Percentiles rank a stretch among this genome's conserved stretches.
Evolutionary conservation across 2,113 vertebrate species (phyloP).

Genomic region (Istiophorus platypterus): DNA sequence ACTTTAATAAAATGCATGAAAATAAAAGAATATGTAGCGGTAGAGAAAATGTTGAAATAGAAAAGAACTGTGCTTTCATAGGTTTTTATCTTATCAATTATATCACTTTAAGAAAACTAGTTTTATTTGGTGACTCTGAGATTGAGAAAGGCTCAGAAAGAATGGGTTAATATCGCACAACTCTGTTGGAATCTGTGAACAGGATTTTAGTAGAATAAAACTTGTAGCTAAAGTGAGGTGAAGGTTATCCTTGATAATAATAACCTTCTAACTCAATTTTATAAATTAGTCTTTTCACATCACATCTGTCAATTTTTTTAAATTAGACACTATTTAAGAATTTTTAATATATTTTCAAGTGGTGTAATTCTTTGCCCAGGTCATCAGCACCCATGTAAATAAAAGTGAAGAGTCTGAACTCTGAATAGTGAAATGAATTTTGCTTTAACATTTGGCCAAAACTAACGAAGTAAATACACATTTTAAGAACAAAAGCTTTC

Average conservation of each 20-base stretch:
- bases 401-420: conserved; percentile 17
- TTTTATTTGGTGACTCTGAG: neutral
- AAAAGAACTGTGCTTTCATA: neutral
- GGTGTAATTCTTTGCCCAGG: conserved; percentile 14
- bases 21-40: neutral
- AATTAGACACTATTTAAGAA: conserved; percentile 29
- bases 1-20: neutral
- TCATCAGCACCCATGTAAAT: neutral
- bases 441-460: conserved; percentile 5
- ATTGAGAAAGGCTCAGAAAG: conserved; percentile 9
- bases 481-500: neutral
- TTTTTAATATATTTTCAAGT: conserved; percentile 25
- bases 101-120: conserved; percentile 7
- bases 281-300: no score
- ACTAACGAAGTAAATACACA: conserved; percentile 2
- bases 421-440: conserved; percentile 18
- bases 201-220: neutral
- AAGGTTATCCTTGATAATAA: conserved; percentile 46
- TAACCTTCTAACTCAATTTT: conserved; percentile 20
- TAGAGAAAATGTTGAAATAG: neutral
- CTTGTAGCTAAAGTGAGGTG: conserved; percentile 6
- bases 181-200: conserved; percentile 22
- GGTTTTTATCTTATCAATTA: conserved; percentile 12
- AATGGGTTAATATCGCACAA: conserved; percentile 1
- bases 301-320: no score